Conservation (phyloP, 2,888 invertebrate species). For the Anticlea derivata region DNA sequence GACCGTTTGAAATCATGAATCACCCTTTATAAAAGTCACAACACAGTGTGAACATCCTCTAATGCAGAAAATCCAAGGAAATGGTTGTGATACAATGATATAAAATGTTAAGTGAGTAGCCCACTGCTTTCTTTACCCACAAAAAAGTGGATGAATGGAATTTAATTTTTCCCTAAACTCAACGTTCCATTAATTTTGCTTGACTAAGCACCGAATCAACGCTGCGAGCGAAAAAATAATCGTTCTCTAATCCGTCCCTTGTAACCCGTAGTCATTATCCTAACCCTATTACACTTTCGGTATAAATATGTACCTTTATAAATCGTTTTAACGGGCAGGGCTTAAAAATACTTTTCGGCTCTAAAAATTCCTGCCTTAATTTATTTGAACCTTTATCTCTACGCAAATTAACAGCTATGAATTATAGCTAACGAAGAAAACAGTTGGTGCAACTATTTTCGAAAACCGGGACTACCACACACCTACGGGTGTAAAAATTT, state of each 20-base stretch:
- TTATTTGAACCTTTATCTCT: conserved; percentile 44
- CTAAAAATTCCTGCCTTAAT: conserved; percentile 40
- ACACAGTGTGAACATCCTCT: too few relatives aligned
- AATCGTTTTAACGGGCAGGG: conserved; percentile 42
- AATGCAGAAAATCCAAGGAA: too few relatives aligned
- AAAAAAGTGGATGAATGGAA: too few relatives aligned
- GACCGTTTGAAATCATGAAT: too few relatives aligned
- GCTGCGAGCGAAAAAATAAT: conserved; percentile 24
- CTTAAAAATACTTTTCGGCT: conserved; percentile 39
- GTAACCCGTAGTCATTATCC: conserved; percentile 29
- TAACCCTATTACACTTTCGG: conserved; percentile 28
- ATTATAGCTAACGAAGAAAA: conserved; percentile 21
- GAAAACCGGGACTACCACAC: too few relatives aligned
- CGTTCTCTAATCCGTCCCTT: conserved; percentile 27
- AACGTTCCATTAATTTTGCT: conserved; percentile 13
- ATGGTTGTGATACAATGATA: too few relatives aligned
- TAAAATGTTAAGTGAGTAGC: too few relatives aligned
- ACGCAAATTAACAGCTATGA: conserved; percentile 41
- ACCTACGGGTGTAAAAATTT: too few relatives aligned
- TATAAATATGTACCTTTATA: conserved; percentile 37
- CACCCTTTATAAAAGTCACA: too few relatives aligned
- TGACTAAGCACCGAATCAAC: conserved; percentile 19
- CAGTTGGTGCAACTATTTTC: conserved; percentile 5
- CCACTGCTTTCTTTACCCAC: too few relatives aligned
- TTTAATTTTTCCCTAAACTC: not conserved